Base-by-base conservation (phyloP, 1,140 invertebrate genomes). In the Mylabris phalerata region DNA sequence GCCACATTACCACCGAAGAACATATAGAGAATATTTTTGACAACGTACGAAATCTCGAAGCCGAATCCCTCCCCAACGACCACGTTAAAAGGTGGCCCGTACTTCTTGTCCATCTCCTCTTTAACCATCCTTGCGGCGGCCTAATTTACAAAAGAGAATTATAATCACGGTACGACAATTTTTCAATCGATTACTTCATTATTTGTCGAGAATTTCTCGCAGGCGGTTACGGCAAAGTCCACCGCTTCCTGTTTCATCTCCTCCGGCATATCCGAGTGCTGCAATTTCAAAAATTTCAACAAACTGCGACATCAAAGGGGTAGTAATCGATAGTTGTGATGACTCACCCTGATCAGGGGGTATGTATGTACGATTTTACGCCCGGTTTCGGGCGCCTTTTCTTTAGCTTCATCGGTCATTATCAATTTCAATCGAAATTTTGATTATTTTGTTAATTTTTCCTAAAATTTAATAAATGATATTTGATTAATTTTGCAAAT, bases 91-190 rank as follows among this genome's bases (percentile, higher is more conserved):
- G 90, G 85, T 1, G 90, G 85, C 19, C 93, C 93, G 75, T 92
- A 96, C 70, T 94, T 94, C 76, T 94, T 94, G 74, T 98, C 95
- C 83, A 98, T 85, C 50, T 82, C 85, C 65, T 97, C 92, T 75
- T 98, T 97, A 25, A 98, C 92, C 79, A 90, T 87, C 66, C 84
- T 86, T 13, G 94, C 92, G 1, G 77, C 87, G 65, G 76, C 77
- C 86, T 89, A 67, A 68, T 9, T 50, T 5, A 25, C 13, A 7
- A 32, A 32, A 42, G 3, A 11, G 6, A 47, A 46, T 46, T 55
- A 13, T 26, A n/a, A 2, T 11, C 10, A 6, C 39, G 19, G 4
- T 2, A 2, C 11, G 4, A 2, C 7, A 25, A 40, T 6, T 24
- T 40, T 19, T 4, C 11, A 45, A 54, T 19, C 19, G 19, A 40